phyloP scores from a whole-genome alignment of 2,888 invertebrate species.

The Acronicta aceris region DNA sequence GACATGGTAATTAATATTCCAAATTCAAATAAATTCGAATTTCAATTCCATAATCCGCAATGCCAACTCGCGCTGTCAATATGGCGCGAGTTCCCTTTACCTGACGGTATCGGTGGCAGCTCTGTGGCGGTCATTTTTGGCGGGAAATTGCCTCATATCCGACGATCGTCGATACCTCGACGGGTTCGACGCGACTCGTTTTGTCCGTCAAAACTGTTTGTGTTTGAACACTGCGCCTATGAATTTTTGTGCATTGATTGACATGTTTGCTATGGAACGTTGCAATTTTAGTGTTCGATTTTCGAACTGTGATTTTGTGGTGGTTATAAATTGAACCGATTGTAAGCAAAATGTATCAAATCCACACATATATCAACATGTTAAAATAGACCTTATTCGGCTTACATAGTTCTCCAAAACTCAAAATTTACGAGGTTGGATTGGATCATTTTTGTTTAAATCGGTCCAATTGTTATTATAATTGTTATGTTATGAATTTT shows the following conservation, averaged over 20 bases:
- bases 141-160: conserved; percentile 87
- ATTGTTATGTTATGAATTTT: too few relatives aligned
- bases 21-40: conserved; percentile 20
- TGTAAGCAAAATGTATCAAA: too few relatives aligned
- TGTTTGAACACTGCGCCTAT: conserved; percentile 43
- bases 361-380: too few relatives aligned
- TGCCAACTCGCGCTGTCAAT: conserved; percentile 27
- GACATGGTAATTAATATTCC: conserved; percentile 6
- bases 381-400: too few relatives aligned
- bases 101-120: conserved; percentile 70
- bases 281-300: conserved; percentile 12
- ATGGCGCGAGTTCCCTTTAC: conserved; percentile 20
- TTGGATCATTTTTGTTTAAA: too few relatives aligned
- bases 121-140: conserved; percentile 80
- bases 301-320: neutral
- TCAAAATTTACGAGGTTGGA: too few relatives aligned
- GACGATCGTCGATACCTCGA: conserved; percentile 76
- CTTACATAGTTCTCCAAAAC: too few relatives aligned
- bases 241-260: conserved; percentile 39
- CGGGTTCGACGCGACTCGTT: conserved; percentile 66
- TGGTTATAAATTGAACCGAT: too few relatives aligned
- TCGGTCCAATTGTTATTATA: too few relatives aligned
- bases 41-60: conserved; percentile 28
- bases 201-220: conserved; percentile 65
- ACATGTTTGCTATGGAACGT: conserved; percentile 28